Conservation (phyloP, 2,888 invertebrate species). For the Phrixothrix hirtus region DNA sequence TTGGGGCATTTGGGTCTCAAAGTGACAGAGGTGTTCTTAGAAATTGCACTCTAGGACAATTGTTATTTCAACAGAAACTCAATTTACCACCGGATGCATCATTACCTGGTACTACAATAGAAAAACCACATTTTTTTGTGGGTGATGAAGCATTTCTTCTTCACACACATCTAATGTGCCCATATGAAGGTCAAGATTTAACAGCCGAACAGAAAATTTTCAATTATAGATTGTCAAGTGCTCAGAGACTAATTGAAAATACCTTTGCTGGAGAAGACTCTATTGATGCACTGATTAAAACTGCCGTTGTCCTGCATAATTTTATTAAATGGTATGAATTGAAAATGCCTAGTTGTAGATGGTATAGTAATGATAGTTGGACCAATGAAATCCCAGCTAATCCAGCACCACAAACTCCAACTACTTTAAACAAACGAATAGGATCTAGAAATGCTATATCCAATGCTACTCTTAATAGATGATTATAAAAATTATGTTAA, state of each 20-base stretch:
- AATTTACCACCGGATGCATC: slow-evolving; percentile 35
- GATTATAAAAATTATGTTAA: slow-evolving; percentile 8
- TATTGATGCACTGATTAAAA: slow-evolving; percentile 6
- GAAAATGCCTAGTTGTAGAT: neutral
- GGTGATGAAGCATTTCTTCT: slow-evolving; percentile 42
- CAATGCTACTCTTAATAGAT: neutral
- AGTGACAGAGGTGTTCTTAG: no score
- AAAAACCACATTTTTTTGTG: slow-evolving; percentile 41
- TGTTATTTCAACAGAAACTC: slow-evolving; percentile 26
- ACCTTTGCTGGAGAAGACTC: slow-evolving; percentile 2
- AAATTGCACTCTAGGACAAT: slow-evolving; percentile 25
- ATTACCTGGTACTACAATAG: slow-evolving; percentile 37
- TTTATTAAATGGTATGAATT: slow-evolving; percentile 2
- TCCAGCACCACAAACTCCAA: neutral
- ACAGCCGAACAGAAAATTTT: slow-evolving; percentile 19
- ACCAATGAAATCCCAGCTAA: neutral
- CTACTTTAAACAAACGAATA: neutral
- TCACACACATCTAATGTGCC: slow-evolving; percentile 24
- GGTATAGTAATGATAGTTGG: slow-evolving; percentile 5
- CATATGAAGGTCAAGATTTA: slow-evolving; percentile 34
- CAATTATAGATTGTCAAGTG: slow-evolving; percentile 25
- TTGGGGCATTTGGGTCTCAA: slow-evolving; percentile 43
- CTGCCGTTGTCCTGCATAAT: slow-evolving; percentile 1
- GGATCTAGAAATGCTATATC: neutral
- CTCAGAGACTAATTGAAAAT: slow-evolving; percentile 21